Conservation (phyloP, 2,113 vertebrate species). For the Pteropus alecto region DNA sequence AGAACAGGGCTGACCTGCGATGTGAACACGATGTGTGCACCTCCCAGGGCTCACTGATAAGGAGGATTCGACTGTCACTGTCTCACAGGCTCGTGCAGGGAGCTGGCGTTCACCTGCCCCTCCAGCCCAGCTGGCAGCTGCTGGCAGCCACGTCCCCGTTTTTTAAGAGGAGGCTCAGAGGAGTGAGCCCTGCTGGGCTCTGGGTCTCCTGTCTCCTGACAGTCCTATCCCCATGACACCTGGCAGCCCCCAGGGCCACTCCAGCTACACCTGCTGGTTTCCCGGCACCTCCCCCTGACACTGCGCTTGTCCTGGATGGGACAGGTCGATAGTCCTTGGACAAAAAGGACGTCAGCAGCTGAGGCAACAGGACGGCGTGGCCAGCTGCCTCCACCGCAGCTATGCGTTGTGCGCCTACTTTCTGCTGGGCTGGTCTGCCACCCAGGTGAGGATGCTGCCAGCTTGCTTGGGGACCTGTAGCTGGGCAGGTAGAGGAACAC, state of each 20-base stretch:
- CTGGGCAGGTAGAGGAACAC: not conserved
- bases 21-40: too few relatives aligned
- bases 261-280: not conserved
- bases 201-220: not conserved
- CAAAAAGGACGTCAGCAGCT: not conserved
- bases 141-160: too few relatives aligned
- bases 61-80: too few relatives aligned
- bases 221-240: not conserved
- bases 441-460: not conserved
- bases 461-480: not conserved
- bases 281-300: not conserved
- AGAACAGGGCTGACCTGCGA: too few relatives aligned
- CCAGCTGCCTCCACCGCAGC: not conserved
- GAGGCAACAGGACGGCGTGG: rapidly evolving
- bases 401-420: not conserved
- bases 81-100: too few relatives aligned
- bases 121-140: too few relatives aligned
- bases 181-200: not conserved
- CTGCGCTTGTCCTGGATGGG: rapidly evolving
- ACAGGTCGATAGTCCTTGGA: not conserved
- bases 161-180: too few relatives aligned
- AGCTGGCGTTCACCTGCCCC: too few relatives aligned
- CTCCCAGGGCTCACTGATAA: too few relatives aligned
- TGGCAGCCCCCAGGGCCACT: not conserved
- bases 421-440: not conserved